Base-by-base conservation (phyloP, 1,140 invertebrate species). In the Myzus persicae region DNA sequence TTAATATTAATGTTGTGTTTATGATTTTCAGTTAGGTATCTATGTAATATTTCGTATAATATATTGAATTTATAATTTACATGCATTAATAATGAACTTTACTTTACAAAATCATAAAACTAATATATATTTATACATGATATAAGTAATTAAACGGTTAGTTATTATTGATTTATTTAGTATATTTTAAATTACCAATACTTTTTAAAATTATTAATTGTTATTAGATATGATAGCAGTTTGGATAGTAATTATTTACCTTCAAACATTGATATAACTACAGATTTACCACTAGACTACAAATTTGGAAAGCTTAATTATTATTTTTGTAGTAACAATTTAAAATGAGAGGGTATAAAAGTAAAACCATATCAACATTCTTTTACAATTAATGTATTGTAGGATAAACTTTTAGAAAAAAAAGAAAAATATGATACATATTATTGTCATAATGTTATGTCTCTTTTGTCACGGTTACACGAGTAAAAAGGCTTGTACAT, bases 401-500 rank as follows among this genome's bases (percentile, higher is more conserved):
- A n/a, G 59, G 11, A 76, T 9, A 67, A 67, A 67, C 59, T 67
- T 67, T 67, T 67, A 67, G 59, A 67, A 67, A 67, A 67, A 51
- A 51, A 59, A 59, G 54, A 59, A 67, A 76, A 76, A 76, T 76
- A n/a, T 67, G 59, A 67, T 67, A 67, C 4, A 67, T 14, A 76
- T 76, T 76, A 76, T 76, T 76, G 59, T 76, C 31, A 36, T 76
- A 76, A 76, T 76, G 59, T n/a, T 76, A 76, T 76, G 31, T n/a
- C n/a, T 76, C 59, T 76, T 76, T 76, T 76, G 59, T 76, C n/a
- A 76, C 59, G 59, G 59, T 76, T 76, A 76, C 31, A 76, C 59
- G 24, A 76, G 59, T 76, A 76, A 76, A 76, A 76, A n/a, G 31
- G 14, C 59, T 76, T n/a, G 59, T 76, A 76, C 59, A 76, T 76